Evolutionary conservation across 2,888 invertebrate species (phyloP).

Genomic region (Andrena flavipes): DNA sequence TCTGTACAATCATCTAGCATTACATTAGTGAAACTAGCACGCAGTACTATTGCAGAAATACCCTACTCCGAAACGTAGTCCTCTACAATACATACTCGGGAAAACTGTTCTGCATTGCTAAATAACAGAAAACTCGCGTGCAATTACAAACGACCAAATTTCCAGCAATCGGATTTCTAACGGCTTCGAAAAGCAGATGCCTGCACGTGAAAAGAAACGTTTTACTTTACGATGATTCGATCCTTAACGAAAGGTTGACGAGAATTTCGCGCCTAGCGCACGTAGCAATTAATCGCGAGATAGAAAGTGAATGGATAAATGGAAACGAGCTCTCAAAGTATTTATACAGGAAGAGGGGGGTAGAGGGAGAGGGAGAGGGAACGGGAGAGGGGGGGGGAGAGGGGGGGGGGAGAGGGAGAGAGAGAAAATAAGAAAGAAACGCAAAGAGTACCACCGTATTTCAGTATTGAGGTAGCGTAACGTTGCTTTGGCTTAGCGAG

Average conservation of each 20-base stretch:
- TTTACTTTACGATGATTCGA: slow-evolving; percentile 8
- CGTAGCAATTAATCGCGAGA: slow-evolving; percentile 7
- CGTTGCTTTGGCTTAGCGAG: slow-evolving; percentile 71
- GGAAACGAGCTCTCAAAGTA: slow-evolving; percentile 31
- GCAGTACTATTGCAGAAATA: slow-evolving; percentile 43
- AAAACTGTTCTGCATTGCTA: slow-evolving; percentile 24
- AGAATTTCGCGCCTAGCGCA: slow-evolving; percentile 16
- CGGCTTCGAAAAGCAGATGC: slow-evolving; percentile 10
- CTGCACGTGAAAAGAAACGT: neutral
- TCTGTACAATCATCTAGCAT: slow-evolving; percentile 55
- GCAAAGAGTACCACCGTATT: slow-evolving; percentile 55
- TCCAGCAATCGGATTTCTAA: neutral
- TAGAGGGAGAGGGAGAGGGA: too few relatives aligned
- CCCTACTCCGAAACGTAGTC: slow-evolving; percentile 35
- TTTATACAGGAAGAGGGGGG: slow-evolving; percentile 33
- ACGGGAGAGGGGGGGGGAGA: slow-evolving; percentile 12
- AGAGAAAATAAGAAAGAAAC: too few relatives aligned
- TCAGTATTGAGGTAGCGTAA: slow-evolving; percentile 71
- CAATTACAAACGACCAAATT: slow-evolving; percentile 23
- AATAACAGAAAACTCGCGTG: slow-evolving; percentile 31
- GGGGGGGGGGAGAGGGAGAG: too few relatives aligned
- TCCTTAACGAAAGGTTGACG: slow-evolving; percentile 19
- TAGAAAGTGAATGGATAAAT: slow-evolving; percentile 8
- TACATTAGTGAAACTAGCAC: slow-evolving; percentile 47
- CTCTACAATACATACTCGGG: slow-evolving; percentile 25